Percentiles rank a stretch among this genome's conserved stretches.
Conservation (phyloP, 2,113 vertebrate genomes). For the Delphinus delphis region DNA sequence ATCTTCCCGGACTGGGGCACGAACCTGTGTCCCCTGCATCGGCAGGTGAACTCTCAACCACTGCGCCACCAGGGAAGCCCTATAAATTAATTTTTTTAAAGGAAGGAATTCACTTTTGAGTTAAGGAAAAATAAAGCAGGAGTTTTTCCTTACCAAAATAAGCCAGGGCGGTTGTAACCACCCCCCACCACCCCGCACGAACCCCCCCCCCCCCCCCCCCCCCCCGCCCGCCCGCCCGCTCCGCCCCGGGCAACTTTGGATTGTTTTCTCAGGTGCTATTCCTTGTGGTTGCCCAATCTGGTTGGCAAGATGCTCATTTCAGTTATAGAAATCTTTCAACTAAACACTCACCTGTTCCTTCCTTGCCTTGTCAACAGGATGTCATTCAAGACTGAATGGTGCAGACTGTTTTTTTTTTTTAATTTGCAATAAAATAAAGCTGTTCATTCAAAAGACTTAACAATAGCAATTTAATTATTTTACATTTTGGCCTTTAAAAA, state of each 20-base stretch:
- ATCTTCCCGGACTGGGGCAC: too few species aligned
- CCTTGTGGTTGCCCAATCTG: conserved; percentile 22
- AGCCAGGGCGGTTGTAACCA: not conserved
- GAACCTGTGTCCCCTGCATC: too few species aligned
- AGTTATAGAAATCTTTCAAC: conserved; percentile 28
- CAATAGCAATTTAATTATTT: conserved; percentile 56
- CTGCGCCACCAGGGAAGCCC: too few species aligned
- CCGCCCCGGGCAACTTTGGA: not conserved
- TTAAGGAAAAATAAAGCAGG: conserved; percentile 33
- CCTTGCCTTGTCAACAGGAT: conserved; percentile 42
- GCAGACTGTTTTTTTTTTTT: not conserved
- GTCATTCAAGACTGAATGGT: conserved; percentile 3
- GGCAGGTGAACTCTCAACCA: too few species aligned
- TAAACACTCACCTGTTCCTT: conserved; percentile 56
- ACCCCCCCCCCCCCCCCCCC: too few species aligned
- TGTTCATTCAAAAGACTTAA: conserved; percentile 48
- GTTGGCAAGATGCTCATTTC: conserved; percentile 29
- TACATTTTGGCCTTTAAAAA: conserved; percentile 56
- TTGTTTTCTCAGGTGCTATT: conserved; percentile 2
- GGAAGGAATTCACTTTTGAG: conserved; percentile 31
- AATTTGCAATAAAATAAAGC: conserved; percentile 8
- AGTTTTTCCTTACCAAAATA: conserved; percentile 44
- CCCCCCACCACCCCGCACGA: too few species aligned
- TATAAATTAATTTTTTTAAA: not conserved
- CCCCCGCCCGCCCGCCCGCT: too few species aligned